These are phyloP conservation scores for Chrysomela aeneicollis DNA, from an alignment of 2,888 invertebrate genomes.

Conservation along the genomic window DNA sequence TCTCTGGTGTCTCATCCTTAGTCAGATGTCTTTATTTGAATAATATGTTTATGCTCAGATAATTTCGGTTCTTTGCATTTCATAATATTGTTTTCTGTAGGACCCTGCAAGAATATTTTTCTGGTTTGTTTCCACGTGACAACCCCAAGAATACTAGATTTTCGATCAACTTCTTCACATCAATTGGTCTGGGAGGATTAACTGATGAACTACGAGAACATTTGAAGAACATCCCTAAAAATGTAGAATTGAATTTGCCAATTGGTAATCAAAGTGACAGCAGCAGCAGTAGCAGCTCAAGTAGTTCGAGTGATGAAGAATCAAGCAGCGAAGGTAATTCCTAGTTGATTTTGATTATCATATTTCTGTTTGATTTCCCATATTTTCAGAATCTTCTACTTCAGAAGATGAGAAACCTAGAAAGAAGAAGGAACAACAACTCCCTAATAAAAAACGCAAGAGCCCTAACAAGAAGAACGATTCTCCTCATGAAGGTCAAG, in stretches of 20 bases:
- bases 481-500: slow-evolving; percentile 20
- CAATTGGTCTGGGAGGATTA: slow-evolving; percentile 94
- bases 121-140: slow-evolving; percentile 93
- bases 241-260: slow-evolving; percentile 32
- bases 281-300: slow-evolving; percentile 35
- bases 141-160: slow-evolving; percentile 97
- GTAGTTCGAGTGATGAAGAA: slow-evolving; percentile 28
- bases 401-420: slow-evolving; percentile 47
- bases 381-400: slow-evolving; percentile 41
- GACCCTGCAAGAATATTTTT: slow-evolving; percentile 84
- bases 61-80: slow-evolving; percentile 6
- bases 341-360: slow-evolving; percentile 37
- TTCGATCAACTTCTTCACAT: slow-evolving; percentile 97
- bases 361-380: neutral
- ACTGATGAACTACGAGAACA: slow-evolving; percentile 77
- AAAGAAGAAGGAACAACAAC: slow-evolving; percentile 37
- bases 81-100: slow-evolving; percentile 68
- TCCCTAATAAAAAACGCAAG: slow-evolving; percentile 23
- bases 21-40: too few species aligned
- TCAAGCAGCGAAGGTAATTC: slow-evolving; percentile 33
- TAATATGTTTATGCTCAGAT: too few species aligned
- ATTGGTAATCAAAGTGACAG: slow-evolving; percentile 49
- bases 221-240: slow-evolving; percentile 50
- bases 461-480: slow-evolving; percentile 25
- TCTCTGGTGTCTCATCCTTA: too few species aligned